Evolutionary conservation across 2,797 vertebrate genomes (phyloP).

Genomic region (Acropternis orthonyx): DNA sequence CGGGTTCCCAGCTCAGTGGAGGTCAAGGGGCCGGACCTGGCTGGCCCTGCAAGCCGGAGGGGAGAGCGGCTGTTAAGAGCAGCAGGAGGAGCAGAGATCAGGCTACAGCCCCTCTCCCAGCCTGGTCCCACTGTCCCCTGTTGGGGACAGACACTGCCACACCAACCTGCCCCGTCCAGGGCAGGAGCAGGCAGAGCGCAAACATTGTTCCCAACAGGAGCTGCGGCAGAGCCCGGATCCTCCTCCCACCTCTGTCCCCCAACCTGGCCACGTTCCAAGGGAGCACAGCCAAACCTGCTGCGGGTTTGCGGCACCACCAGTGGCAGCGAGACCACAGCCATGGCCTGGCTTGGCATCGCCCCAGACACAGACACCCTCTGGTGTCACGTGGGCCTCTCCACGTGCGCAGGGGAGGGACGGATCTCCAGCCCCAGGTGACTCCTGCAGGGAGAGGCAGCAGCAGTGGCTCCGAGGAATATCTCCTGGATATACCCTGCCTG

Average conservation of each 20-base stretch:
- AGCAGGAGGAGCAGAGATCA: neutral
- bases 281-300: neutral
- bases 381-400: neutral
- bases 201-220: fast-evolving
- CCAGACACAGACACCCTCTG: fast-evolving
- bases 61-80: neutral
- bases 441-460: fast-evolving
- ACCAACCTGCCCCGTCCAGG: fast-evolving
- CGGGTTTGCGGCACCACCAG: fast-evolving
- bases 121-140: fast-evolving
- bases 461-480: fast-evolving
- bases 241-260: neutral
- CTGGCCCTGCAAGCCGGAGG: neutral
- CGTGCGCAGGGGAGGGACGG: neutral
- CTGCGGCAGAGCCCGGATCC: neutral
- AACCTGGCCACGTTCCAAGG: fast-evolving
- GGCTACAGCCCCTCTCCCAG: neutral
- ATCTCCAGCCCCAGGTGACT: fast-evolving
- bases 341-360: fast-evolving
- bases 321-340: neutral
- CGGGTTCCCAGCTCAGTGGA: neutral
- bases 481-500: neutral
- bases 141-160: neutral
- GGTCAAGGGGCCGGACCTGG: neutral
- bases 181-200: neutral